Evolutionary conservation across 2,888 invertebrate genomes (phyloP).

Genomic region (Xestia ashworthii): DNA sequence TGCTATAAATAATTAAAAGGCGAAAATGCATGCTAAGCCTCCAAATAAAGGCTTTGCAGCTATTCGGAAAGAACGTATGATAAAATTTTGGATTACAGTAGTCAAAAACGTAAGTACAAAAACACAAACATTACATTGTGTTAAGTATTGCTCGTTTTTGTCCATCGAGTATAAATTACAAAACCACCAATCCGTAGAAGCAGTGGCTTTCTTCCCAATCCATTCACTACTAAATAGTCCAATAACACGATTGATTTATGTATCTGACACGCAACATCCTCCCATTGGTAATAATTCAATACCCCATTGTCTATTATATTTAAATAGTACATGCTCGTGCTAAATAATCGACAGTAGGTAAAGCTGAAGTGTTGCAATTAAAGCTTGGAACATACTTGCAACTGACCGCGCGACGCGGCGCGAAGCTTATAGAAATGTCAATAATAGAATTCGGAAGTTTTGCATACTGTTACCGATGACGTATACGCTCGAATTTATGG

Average conservation of each 20-base stretch:
- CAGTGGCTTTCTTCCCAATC: conserved; percentile 15
- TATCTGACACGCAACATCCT: conserved; percentile 46
- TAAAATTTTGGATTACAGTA: too few species aligned
- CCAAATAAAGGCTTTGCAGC: too few species aligned
- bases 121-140: too few species aligned
- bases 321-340: conserved; percentile 54
- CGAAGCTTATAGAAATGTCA: not conserved
- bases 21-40: too few species aligned
- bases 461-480: accelerated
- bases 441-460: not conserved
- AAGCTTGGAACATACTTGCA: conserved; percentile 34
- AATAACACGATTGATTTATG: conserved; percentile 49
- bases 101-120: too few species aligned
- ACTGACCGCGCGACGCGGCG: not conserved
- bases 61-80: too few species aligned
- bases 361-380: conserved; percentile 44
- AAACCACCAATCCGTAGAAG: too few species aligned
- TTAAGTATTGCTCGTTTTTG: too few species aligned
- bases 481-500: not conserved
- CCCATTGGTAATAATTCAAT: conserved; percentile 52
- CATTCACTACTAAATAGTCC: conserved; percentile 20
- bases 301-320: conserved; percentile 52
- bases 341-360: conserved; percentile 43
- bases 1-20: too few species aligned
- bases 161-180: too few species aligned